phyloP scores from a whole-genome alignment of 2,797 vertebrate species.

The Pseudomugil tenellus region DNA sequence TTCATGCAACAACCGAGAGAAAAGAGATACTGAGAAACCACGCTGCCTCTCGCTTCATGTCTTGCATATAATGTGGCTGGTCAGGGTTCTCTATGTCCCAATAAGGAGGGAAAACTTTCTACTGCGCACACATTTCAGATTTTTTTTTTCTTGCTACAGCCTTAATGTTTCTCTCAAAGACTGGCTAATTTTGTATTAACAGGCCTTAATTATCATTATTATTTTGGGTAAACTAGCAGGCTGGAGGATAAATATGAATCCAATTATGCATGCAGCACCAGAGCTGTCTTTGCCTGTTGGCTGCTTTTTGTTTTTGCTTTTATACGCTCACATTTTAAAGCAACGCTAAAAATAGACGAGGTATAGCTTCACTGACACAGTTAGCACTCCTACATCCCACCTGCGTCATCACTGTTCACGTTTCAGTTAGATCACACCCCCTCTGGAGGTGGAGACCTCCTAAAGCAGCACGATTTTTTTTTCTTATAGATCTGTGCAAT shows the following conservation, averaged over 20 bases:
- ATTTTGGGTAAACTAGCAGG: no score
- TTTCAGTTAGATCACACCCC: constrained; percentile 29
- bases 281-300: background rate
- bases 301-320: constrained; percentile 26
- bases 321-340: constrained; percentile 15
- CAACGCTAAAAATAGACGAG: constrained; percentile 29
- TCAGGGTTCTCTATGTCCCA: constrained; percentile 1
- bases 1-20: constrained; percentile 13
- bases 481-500: constrained; percentile 42
- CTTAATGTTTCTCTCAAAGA: background rate
- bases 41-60: constrained; percentile 1
- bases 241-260: background rate
- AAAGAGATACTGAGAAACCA: constrained; percentile 14
- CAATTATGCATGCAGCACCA: constrained; percentile 2
- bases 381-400: constrained; percentile 14
- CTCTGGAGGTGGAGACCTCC: constrained; percentile 4
- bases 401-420: constrained; percentile 31
- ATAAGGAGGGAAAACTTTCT: background rate
- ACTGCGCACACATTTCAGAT: background rate
- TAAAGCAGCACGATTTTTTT: constrained; percentile 14
- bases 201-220: background rate
- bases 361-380: constrained; percentile 23
- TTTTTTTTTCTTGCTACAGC: background rate
- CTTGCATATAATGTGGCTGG: constrained; percentile 9
- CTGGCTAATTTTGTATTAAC: background rate